These are phyloP conservation scores for Aethes cnicana DNA, from an alignment of 2,888 invertebrate genomes.

Conservation along the genomic window DNA sequence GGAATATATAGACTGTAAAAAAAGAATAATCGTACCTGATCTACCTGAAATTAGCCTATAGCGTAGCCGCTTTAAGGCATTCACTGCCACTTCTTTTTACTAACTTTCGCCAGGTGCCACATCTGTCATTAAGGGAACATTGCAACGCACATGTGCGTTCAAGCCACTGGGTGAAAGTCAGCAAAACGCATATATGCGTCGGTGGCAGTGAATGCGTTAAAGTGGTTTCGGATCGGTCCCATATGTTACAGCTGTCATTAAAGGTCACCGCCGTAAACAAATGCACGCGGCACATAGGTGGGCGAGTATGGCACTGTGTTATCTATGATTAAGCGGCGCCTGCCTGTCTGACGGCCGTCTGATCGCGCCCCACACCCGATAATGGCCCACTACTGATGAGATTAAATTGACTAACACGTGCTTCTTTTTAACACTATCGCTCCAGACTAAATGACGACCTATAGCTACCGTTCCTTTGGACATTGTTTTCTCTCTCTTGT, in stretches of 20 bases:
- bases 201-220: too few species aligned
- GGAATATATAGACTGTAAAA: too few species aligned
- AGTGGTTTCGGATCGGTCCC: too few species aligned
- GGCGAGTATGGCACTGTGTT: constrained; percentile 69
- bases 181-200: too few species aligned
- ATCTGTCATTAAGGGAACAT: too few species aligned
- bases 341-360: constrained; percentile 73
- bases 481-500: background rate
- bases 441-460: constrained; percentile 11
- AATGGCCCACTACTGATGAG: constrained; percentile 67
- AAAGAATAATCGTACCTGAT: too few species aligned
- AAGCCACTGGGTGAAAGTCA: too few species aligned
- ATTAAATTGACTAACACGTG: constrained; percentile 63
- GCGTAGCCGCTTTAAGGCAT: too few species aligned
- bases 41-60: too few species aligned
- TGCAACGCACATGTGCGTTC: too few species aligned
- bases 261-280: constrained; percentile 70
- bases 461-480: constrained; percentile 14
- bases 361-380: constrained; percentile 71
- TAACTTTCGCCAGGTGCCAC: too few species aligned
- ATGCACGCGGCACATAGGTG: constrained; percentile 67
- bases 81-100: too few species aligned
- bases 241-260: constrained; percentile 57
- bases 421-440: constrained; percentile 43
- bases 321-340: constrained; percentile 80